Conservation (phyloP, 2,113 vertebrate species). For the Hippocampus zosterae region DNA sequence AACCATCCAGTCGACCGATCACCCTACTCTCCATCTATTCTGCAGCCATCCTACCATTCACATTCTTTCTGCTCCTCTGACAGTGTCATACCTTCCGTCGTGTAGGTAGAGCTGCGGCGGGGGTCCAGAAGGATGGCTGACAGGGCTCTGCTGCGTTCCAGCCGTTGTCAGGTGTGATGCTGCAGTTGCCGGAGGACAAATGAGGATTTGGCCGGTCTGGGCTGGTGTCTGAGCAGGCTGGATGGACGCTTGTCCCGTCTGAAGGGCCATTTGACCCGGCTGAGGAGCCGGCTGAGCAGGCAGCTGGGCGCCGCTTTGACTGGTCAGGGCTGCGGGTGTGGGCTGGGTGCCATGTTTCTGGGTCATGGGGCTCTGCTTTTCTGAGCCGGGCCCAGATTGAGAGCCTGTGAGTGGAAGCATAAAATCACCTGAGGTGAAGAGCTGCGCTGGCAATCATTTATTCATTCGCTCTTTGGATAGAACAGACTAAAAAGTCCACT, state of each 20-base stretch:
- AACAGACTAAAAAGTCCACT: neutral
- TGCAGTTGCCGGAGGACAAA: constrained; percentile 55
- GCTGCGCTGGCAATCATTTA: neutral
- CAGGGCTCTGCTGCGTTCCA: constrained; percentile 63
- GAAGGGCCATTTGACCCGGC: constrained; percentile 44
- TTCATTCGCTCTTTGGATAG: neutral
- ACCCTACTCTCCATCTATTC: neutral
- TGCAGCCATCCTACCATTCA: too few relatives aligned
- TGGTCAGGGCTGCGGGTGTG: constrained; percentile 70
- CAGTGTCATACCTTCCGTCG: constrained; percentile 83
- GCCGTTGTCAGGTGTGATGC: constrained; percentile 49
- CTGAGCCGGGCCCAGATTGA: constrained; percentile 87
- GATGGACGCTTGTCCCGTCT: constrained; percentile 49
- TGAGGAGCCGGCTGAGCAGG: constrained; percentile 43
- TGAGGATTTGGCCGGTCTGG: constrained; percentile 49
- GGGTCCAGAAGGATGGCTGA: constrained; percentile 70
- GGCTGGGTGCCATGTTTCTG: constrained; percentile 91
- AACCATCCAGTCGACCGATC: neutral
- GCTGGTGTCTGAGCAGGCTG: constrained; percentile 52
- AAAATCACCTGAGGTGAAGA: neutral
- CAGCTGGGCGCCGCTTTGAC: constrained; percentile 67
- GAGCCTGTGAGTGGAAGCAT: constrained; percentile 72
- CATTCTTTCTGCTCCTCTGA: too few relatives aligned
- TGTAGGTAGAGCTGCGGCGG: constrained; percentile 92
- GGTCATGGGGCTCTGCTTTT: constrained; percentile 96